Evolutionary conservation across 1,140 invertebrate species (phyloP), one percentile per base, ranked within the genome.

Genomic region (Tribolium madens): DNA sequence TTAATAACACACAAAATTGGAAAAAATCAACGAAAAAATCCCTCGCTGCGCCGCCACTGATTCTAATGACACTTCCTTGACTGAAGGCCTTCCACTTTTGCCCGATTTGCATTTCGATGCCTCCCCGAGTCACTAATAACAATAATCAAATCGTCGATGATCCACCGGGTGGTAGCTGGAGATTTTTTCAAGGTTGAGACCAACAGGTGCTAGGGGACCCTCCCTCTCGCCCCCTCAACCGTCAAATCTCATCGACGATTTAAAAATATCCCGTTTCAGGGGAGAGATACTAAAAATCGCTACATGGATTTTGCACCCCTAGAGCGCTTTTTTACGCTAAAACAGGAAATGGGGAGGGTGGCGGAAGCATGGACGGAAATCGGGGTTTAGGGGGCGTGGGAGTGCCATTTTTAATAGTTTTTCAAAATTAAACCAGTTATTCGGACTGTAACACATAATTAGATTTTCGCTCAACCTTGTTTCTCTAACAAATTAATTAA

Each of bases 11-110:
- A 6, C 52, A 9, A n/a, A 42, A 42, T 52, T 15, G 50, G n/a
- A 57, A 26, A 26, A 26, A 57, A 42, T 42, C 36, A 9, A n/a
- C 7, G 50, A 17, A 57, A 57, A 57, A 57, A 14, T 17, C 52
- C 18, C 14, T 52, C 1, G 50, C 7, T 12, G 50, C 10, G 17
- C 52, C 52, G 52, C 52, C 52, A 57, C 52, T 57, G 52, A 3
- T 31, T 36, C 57, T 57, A 64, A 31, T 31, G 31, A 36, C 57
- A 64, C 57, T 64, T 64, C 57, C 57, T 64, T 12, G 21, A 33
- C 57, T 42, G 57, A 64, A 64, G 57, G 57, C 17, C 57, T 33
- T 31, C 57, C 10, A 64, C 57, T 36, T 31, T 21, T 57, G 26
- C 21, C 3, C 26, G 57, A 64, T 64, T 36, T 64, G 57, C 57